These are phyloP conservation scores for Trichonephila clavipes DNA, from an alignment of 1,140 invertebrate genomes.

Conservation along the genomic window DNA sequence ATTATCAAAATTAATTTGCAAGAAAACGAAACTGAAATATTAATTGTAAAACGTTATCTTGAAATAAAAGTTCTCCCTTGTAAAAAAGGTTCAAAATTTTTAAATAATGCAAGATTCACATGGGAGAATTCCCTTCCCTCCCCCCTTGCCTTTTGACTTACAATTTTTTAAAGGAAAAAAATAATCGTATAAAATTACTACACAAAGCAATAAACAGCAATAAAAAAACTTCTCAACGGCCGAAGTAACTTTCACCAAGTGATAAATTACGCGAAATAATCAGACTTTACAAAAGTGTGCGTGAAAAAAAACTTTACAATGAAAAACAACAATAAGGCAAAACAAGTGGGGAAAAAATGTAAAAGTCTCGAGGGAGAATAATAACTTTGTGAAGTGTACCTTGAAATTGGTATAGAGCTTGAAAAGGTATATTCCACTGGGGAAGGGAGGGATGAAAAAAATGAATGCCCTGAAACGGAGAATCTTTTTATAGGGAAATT, in stretches of 20 bases:
- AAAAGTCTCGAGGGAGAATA: constrained; percentile 23
- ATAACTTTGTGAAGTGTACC: constrained; percentile 66
- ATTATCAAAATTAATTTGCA: too few relatives aligned
- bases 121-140: background rate
- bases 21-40: too few relatives aligned
- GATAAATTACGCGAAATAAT: constrained; percentile 26
- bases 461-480: constrained; percentile 7
- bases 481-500: constrained; percentile 51
- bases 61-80: background rate
- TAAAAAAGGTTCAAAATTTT: background rate
- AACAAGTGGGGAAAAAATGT: background rate
- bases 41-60: too few relatives aligned
- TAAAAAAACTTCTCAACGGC: background rate
- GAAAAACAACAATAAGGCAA: background rate
- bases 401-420: constrained; percentile 53
- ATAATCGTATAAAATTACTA: too few relatives aligned
- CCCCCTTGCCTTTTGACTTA: background rate
- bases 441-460: background rate
- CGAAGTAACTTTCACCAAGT: background rate
- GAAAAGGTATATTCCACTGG: constrained; percentile 12
- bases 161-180: too few relatives aligned
- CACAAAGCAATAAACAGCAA: background rate
- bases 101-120: background rate
- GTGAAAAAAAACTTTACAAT: background rate
- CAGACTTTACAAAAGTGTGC: background rate